Percentiles rank a stretch among this genome's conserved stretches.
These are phyloP conservation scores for Drosophila kurseongensis DNA, from an alignment of 1,140 invertebrate species.

Conservation along the genomic window DNA sequence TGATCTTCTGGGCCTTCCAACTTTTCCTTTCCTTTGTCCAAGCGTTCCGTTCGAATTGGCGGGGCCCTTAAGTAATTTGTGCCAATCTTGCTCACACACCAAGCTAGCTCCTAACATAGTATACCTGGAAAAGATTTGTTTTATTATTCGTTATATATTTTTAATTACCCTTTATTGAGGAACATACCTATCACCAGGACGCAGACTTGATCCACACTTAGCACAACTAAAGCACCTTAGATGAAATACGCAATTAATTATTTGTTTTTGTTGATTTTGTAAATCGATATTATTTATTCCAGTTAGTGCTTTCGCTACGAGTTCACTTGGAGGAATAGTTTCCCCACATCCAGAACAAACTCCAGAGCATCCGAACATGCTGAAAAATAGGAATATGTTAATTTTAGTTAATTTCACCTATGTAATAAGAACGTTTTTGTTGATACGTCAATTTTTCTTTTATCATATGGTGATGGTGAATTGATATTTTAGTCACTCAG, in stretches of 20 bases:
- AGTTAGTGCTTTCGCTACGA: conserved; percentile 92
- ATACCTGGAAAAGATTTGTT: conserved; percentile 87
- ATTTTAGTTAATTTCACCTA: not conserved
- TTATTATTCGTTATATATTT: not conserved
- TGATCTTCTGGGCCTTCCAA: conserved; percentile 80
- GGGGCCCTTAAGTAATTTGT: conserved; percentile 93
- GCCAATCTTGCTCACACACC: conserved; percentile 96
- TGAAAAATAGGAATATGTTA: conserved; percentile 85
- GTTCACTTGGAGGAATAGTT: conserved; percentile 94
- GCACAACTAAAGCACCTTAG: conserved; percentile 97
- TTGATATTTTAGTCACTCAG: not conserved
- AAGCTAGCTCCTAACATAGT: conserved; percentile 93
- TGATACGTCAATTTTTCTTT: not conserved
- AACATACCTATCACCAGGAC: conserved; percentile 92
- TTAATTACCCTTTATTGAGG: not conserved
- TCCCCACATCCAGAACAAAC: conserved; percentile 95
- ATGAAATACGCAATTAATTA: conserved; percentile 91
- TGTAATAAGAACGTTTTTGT: not conserved
- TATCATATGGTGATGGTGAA: not conserved
- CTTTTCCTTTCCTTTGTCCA: conserved; percentile 92
- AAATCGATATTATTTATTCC: conserved; percentile 85
- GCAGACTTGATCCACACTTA: conserved; percentile 94
- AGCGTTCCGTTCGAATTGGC: conserved; percentile 85
- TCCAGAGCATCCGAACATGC: conserved; percentile 94
- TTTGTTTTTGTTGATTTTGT: conserved; percentile 83